phyloP scores from a whole-genome alignment of 2,113 vertebrate genomes.

The Scophthalmus maximus region DNA sequence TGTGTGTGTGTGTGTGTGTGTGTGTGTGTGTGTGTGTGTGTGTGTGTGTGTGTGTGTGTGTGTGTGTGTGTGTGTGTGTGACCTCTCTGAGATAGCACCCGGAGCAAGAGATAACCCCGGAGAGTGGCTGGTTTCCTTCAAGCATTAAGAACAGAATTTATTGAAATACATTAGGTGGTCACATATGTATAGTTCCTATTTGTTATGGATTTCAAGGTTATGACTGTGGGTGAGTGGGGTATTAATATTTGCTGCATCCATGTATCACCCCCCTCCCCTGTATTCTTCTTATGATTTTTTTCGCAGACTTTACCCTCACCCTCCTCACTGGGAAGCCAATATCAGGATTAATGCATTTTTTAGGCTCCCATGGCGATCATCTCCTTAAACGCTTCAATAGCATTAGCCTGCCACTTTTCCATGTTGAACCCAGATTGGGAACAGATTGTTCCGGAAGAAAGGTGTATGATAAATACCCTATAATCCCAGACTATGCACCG shows the following conservation, averaged over 20 bases:
- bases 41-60: conserved; percentile 23
- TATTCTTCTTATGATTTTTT: too few relatives aligned
- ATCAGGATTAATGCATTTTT: conserved; percentile 55
- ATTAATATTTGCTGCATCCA: conserved; percentile 23
- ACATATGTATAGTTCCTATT: background rate
- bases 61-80: conserved; percentile 16
- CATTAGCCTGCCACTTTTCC: conserved; percentile 32
- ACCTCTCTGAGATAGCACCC: conserved; percentile 25
- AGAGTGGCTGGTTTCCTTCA: conserved; percentile 46
- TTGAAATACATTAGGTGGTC: background rate
- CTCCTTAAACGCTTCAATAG: conserved; percentile 34
- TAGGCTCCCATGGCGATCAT: conserved; percentile 43
- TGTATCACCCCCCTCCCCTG: background rate
- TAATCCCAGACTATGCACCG: background rate
- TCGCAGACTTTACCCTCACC: background rate
- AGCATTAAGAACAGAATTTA: background rate
- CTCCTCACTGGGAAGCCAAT: conserved; percentile 4
- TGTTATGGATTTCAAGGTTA: conserved; percentile 24
- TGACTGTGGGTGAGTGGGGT: background rate
- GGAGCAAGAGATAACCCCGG: conserved; percentile 40
- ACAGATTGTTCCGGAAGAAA: conserved; percentile 47
- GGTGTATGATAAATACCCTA: conserved; percentile 49
- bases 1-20: conserved; percentile 16
- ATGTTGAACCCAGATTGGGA: conserved; percentile 42
- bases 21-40: background rate